These are phyloP conservation scores for Chaitophorus viminalis DNA, from an alignment of 2,888 invertebrate species.

Conservation along the genomic window DNA sequence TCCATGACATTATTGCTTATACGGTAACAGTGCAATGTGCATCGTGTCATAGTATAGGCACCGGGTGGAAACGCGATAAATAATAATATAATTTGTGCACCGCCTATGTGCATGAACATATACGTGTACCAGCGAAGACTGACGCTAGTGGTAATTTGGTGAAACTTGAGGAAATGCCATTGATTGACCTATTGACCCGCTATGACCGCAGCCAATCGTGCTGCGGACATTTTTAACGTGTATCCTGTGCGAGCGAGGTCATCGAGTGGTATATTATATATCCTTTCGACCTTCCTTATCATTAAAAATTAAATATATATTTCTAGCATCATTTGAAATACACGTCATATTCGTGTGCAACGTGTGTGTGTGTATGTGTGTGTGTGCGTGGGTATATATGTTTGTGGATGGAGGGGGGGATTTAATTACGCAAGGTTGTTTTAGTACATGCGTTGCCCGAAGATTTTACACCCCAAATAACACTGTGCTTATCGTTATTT, in stretches of 20 bases:
- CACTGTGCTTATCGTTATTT: not conserved
- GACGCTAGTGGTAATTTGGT: constrained; percentile 27
- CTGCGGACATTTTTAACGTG: constrained; percentile 4
- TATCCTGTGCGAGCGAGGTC: constrained; percentile 16
- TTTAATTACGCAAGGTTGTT: not conserved
- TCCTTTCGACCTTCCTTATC: constrained; percentile 12
- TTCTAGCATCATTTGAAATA: not conserved
- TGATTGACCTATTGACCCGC: constrained; percentile 58
- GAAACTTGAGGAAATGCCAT: constrained; percentile 48
- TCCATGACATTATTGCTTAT: no score
- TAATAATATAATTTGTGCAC: no score
- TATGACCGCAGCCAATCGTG: constrained; percentile 9
- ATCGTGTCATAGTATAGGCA: no score
- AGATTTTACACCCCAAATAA: constrained; percentile 25
- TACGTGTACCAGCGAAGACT: no score
- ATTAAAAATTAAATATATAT: not conserved
- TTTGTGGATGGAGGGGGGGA: no score
- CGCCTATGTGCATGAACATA: no score
- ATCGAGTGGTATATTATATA: not conserved
- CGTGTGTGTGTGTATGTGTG: no score
- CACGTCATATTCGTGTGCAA: not conserved
- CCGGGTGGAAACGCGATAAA: not conserved
- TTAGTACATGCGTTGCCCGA: not conserved
- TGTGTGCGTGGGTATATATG: no score
- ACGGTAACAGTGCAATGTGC: no score